phyloP scores from a whole-genome alignment of 2,797 vertebrate genomes.

The Choloepus didactylus region DNA sequence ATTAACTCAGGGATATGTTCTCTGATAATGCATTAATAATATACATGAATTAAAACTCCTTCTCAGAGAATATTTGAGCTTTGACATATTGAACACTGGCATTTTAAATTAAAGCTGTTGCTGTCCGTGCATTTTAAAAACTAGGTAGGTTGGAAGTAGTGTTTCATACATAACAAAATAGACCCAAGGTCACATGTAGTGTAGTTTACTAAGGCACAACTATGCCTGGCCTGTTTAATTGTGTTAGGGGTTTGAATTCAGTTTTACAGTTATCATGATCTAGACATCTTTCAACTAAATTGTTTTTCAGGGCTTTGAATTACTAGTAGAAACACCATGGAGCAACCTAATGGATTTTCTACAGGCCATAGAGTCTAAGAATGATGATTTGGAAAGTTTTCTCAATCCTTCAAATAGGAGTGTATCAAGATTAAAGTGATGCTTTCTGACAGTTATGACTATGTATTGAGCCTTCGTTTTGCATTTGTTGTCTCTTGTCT shows the following conservation, averaged over 20 bases:
- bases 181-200: constrained; percentile 43
- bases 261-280: constrained; percentile 55
- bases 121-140: constrained; percentile 83
- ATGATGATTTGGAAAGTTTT: constrained; percentile 10
- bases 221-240: constrained; percentile 67
- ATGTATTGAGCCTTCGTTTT: not conserved
- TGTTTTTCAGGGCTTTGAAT: constrained; percentile 39
- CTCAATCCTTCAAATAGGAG: constrained; percentile 16
- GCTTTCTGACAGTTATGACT: not conserved
- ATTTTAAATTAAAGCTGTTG: constrained; percentile 86
- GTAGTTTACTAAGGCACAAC: constrained; percentile 78
- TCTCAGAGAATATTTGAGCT: constrained; percentile 87
- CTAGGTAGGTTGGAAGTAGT: constrained; percentile 76
- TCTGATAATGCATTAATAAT: constrained; percentile 86
- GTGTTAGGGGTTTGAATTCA: constrained; percentile 49
- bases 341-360: constrained; percentile 31
- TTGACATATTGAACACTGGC: constrained; percentile 85
- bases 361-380: not conserved
- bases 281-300: constrained; percentile 25
- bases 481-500: not conserved
- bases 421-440: not conserved
- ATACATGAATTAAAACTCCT: constrained; percentile 83
- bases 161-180: constrained; percentile 72
- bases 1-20: constrained; percentile 81
- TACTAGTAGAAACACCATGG: not conserved